Base-by-base conservation (phyloP, 2,888 invertebrate species). In the Lasioglossum lativentre region DNA sequence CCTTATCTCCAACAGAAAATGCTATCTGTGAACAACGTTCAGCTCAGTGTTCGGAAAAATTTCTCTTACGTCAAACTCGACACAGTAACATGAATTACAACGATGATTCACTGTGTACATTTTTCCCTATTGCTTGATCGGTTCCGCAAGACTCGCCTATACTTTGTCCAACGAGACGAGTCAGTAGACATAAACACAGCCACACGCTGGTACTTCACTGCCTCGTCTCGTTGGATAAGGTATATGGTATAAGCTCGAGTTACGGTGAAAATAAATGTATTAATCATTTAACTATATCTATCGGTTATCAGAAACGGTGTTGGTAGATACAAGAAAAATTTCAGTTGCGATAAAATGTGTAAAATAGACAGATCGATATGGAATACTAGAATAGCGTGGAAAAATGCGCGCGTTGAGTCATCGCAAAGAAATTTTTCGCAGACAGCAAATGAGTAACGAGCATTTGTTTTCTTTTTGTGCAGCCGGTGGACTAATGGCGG, bases 401-500 rank as follows among this genome's bases (percentile, higher is more conserved):
- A n/a, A n/a, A 10, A 56, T 23, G 23, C 52, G 23, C 23, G 8
- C 19, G 23, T 23, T 2, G 4, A 59, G 27, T 59, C 27, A 30
- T 30, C 6, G 30, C 10, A 10, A 30, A 63, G 59, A 27, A 63
- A 27, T n/a, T 47, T 16, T 63, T 12, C 12, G n/a, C 19, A 56
- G 14, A 30, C 27, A n/a, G n/a, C 34, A 56, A 42, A 27, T n/a
- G 72, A 68, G 56, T 16, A 47, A 47, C 12, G 6, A 87, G n/a
- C 81, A 72, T 86, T 85, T 76, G 70, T 42, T 66, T 84, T 89
- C 59, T 90, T 84, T 90, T 74, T 90, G 75, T 78, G 78, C 90
- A 95, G 94, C 94, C 63, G 93, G 94, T 76, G 93, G 93, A 86
- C 92, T 95, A 59, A 95, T 95, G 95, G 94, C 95, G 80, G 93